Evolutionary conservation across 2,113 vertebrate genomes (phyloP).

Genomic region (Rana temporaria): DNA sequence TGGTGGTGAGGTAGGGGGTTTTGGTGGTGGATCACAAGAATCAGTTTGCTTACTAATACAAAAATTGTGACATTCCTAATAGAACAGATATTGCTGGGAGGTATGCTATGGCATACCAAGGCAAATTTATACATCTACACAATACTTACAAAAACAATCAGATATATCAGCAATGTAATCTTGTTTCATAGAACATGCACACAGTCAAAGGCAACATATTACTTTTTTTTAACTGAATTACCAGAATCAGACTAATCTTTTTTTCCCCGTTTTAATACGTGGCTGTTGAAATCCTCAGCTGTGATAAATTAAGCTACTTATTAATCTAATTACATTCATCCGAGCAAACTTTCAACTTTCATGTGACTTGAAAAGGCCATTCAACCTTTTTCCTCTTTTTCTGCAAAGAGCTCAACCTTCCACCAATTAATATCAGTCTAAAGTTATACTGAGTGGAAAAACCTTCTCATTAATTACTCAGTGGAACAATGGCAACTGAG

Average conservation of each 20-base stretch:
- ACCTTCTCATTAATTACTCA: slow-evolving; percentile 63
- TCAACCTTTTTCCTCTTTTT: slow-evolving; percentile 85
- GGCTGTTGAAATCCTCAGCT: slow-evolving; percentile 97
- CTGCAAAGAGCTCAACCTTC: slow-evolving; percentile 85
- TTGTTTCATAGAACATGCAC: slow-evolving; percentile 59
- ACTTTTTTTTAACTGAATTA: slow-evolving; percentile 63
- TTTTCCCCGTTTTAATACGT: slow-evolving; percentile 88
- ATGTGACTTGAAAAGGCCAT: slow-evolving; percentile 97
- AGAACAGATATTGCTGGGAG: too few species aligned
- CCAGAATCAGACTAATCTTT: slow-evolving; percentile 91
- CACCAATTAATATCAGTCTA: slow-evolving; percentile 94
- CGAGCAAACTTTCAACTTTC: slow-evolving; percentile 86
- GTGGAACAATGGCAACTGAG: slow-evolving; percentile 75
- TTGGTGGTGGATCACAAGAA: too few species aligned
- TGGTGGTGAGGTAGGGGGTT: too few species aligned
- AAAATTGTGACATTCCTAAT: too few species aligned
- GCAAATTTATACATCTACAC: too few species aligned
- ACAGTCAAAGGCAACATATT: slow-evolving; percentile 83
- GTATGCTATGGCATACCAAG: too few species aligned
- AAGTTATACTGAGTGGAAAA: slow-evolving; percentile 77
- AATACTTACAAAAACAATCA: not conserved
- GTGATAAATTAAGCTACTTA: slow-evolving; percentile 99
- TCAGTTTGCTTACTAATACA: too few species aligned
- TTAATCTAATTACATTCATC: slow-evolving; percentile 99
- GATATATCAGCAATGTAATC: not conserved